These are phyloP conservation scores for Scrobipalpa atriplicella DNA, from an alignment of 2,888 invertebrate genomes.

Conservation along the genomic window DNA sequence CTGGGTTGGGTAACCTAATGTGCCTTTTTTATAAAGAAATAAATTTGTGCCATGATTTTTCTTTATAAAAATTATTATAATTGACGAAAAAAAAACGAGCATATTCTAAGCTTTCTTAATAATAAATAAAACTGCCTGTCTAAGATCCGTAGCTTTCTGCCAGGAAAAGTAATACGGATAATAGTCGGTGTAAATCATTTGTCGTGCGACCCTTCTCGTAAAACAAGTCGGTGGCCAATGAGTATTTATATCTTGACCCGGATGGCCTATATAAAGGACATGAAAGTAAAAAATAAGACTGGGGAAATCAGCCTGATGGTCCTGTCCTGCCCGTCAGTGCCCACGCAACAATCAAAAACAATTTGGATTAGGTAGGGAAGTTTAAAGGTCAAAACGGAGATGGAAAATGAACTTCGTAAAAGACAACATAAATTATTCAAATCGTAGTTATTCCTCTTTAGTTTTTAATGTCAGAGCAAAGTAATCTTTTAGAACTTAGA, in stretches of 20 bases:
- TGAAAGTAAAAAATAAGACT: background rate
- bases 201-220: background rate
- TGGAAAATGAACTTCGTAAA: background rate
- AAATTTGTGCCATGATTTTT: too few species aligned
- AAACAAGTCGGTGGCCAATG: constrained; percentile 5
- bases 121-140: background rate
- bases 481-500: too few species aligned
- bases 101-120: too few species aligned
- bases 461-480: too few species aligned
- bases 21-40: too few species aligned
- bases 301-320: background rate
- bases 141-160: background rate
- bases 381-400: background rate
- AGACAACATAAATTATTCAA: background rate
- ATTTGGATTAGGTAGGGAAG: background rate
- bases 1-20: too few species aligned
- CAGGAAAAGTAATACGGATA: constrained; percentile 4
- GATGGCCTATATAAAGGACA: constrained; percentile 1
- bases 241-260: constrained; percentile 18
- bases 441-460: background rate
- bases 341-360: background rate
- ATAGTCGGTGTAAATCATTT: constrained; percentile 14
- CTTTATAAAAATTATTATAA: too few species aligned
- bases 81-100: too few species aligned
- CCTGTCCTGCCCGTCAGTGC: background rate